phyloP scores from a whole-genome alignment of 2,888 invertebrate genomes.

The Petrolisthes manimaculis region DNA sequence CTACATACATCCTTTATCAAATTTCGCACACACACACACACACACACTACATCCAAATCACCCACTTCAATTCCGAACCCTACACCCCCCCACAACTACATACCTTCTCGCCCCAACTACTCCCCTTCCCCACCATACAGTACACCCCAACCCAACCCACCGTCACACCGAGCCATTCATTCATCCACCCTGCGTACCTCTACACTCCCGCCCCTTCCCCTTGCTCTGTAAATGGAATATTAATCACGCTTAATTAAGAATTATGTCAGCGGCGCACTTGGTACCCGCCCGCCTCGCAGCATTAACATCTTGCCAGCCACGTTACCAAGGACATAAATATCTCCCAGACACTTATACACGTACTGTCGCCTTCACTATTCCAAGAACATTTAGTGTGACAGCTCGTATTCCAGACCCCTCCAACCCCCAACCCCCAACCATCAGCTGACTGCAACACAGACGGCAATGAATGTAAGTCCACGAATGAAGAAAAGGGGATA shows the following conservation, averaged over 20 bases:
- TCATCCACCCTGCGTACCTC: background rate
- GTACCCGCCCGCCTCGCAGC: conserved; percentile 11
- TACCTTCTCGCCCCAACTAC: background rate
- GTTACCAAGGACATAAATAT: too few species aligned
- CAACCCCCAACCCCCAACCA: too few species aligned
- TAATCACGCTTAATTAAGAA: conserved; percentile 39
- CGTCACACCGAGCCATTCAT: too few species aligned
- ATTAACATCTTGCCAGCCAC: conserved; percentile 29
- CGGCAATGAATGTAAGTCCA: too few species aligned
- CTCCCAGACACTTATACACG: too few species aligned
- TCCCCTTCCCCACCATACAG: too few species aligned
- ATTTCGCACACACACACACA: background rate
- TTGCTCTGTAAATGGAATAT: conserved; percentile 8
- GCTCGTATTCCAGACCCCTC: too few species aligned
- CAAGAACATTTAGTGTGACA: too few species aligned
- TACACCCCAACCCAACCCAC: too few species aligned
- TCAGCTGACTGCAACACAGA: too few species aligned
- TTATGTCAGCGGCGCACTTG: conserved; percentile 30
- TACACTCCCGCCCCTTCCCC: background rate
- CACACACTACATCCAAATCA: background rate
- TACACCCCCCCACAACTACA: conserved; percentile 19
- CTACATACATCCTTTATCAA: background rate
- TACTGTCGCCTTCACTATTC: too few species aligned
- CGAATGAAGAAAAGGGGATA: too few species aligned
- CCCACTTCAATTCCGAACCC: conserved; percentile 2